Base-by-base conservation (phyloP, 2,113 vertebrate species). In the Corythornis vintsioides region DNA sequence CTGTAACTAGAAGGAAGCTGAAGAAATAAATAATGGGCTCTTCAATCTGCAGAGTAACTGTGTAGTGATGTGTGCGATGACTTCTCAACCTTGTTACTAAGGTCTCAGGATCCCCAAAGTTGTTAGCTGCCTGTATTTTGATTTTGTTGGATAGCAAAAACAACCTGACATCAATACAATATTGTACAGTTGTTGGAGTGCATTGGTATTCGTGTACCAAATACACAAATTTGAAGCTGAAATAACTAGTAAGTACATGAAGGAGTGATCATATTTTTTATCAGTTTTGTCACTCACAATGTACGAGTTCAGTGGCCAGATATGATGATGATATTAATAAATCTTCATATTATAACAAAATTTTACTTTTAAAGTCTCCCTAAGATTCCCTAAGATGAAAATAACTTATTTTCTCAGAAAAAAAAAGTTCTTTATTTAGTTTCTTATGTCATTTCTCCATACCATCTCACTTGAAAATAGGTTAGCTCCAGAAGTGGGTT, bases 51-150 rank as follows among this genome's bases (percentile, higher is more conserved):
- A 26, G 28, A 48, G 21, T 38, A 40, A 83, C 31, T 59, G 42
- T 83, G 18, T 35, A 73, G 29, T 69, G 48, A 66, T 6, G 6
- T 45, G 40, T 79, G 10, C 15, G 17, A 72, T 70, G 70, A 71
- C 67, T 94, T 92, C 88, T 92, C 63, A 89, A 21, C 14, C 25
- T 87, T 88, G 86, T 96, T 70, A 52, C 45, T 13, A 52, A 90
- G 52, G 70, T 94, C 83, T 71, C 45, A 73, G 45, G 43, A 88
- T 76, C 40, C 59, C 79, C 77, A 43, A 91, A 60, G 19, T 82
- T 6, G 8, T 69, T 70, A 70, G 26, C 40, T 93, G 52, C 33
- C 71, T 92, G 47, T 69, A 90, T 95, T 92, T 91, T 38, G 90
- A 40, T 92, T 77, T 94, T 78, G 70, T 76, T 60, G 50, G 13